A percentile compares a stretch with the other conserved stretches of the same genome.
These are phyloP conservation scores for Chinchilla lanigera DNA, from an alignment of 2,113 vertebrate genomes.

Conservation along the genomic window DNA sequence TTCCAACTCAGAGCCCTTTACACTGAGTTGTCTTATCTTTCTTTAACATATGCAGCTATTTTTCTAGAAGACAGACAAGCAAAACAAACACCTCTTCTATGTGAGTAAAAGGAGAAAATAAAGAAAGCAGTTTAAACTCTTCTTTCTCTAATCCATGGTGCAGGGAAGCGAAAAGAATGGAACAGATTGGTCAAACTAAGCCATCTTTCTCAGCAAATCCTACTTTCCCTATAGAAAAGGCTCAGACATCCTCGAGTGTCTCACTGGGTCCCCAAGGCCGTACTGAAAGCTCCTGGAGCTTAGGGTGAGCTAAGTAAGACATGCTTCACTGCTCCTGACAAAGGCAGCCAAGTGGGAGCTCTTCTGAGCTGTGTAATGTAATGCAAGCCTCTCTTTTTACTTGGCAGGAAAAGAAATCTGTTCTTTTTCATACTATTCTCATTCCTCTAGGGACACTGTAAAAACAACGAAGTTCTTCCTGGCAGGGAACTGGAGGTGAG, in stretches of 20 bases:
- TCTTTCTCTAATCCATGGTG: background rate
- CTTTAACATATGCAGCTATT: background rate
- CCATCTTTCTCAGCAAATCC: background rate
- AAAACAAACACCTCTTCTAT: background rate
- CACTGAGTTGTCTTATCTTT: background rate
- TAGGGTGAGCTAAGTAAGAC: background rate
- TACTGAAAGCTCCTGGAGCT: background rate
- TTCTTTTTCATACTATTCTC: constrained; percentile 10
- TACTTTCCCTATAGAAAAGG: background rate
- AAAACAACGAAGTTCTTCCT: background rate
- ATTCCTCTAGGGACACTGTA: background rate
- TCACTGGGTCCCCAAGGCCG: background rate
- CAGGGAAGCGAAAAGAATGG: background rate
- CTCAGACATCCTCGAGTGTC: background rate
- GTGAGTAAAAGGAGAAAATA: background rate
- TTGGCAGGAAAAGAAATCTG: background rate
- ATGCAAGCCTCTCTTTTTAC: background rate
- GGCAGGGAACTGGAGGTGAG: background rate
- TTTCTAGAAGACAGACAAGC: background rate
- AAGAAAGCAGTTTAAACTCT: background rate
- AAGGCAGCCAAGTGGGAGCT: background rate
- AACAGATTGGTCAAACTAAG: background rate
- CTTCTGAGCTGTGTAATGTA: background rate
- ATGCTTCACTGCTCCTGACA: background rate
- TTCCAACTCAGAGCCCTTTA: background rate